Evolutionary conservation across 1,140 invertebrate genomes (phyloP).

Genomic region (Drosophila orena): DNA sequence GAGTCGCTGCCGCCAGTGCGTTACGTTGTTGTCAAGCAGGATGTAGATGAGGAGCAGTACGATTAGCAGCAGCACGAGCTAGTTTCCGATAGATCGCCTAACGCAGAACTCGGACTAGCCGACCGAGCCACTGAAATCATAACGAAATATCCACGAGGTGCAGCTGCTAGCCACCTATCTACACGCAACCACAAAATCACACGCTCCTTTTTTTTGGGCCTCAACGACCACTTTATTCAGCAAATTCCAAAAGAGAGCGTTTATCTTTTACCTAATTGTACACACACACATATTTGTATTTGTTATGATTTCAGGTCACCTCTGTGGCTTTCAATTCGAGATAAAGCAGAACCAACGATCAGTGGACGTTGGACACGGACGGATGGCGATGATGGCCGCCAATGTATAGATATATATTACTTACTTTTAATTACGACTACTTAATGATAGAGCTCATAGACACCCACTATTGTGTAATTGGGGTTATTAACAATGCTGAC

Average conservation of each 20-base stretch:
- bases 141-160: background rate
- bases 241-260: background rate
- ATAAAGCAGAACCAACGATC: background rate
- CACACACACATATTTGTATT: background rate
- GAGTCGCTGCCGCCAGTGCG: constrained; percentile 40
- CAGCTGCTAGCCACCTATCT: background rate
- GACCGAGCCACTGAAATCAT: background rate
- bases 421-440: constrained; percentile 11
- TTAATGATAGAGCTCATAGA: constrained; percentile 1
- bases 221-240: background rate
- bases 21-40: constrained; percentile 72
- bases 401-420: constrained; percentile 16
- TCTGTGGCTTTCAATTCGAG: background rate
- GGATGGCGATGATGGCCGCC: background rate
- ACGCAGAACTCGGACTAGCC: background rate
- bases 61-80: background rate
- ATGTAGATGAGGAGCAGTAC: constrained; percentile 26
- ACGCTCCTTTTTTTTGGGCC: background rate
- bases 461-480: constrained; percentile 11
- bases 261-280: constrained; percentile 2
- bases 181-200: background rate
- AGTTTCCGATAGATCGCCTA: background rate
- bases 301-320: constrained; percentile 1
- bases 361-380: background rate
- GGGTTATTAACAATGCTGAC: too few relatives aligned